Evolutionary conservation across 2,113 vertebrate species (phyloP).

Genomic region (Gallinago paraguaiae): DNA sequence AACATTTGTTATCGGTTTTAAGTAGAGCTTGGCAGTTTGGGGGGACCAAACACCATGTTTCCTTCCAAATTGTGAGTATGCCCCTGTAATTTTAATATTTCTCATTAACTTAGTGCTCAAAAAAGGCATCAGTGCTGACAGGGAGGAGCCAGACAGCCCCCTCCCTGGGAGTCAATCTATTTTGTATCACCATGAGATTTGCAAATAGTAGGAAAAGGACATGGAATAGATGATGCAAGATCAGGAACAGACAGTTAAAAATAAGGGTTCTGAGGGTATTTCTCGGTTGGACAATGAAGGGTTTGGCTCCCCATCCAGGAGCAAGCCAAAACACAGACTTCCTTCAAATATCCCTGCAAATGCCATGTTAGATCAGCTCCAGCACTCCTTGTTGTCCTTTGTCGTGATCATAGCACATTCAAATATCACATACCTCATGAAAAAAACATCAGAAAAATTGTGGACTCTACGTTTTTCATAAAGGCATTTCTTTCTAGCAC

Average conservation of each 20-base stretch:
- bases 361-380: not conserved
- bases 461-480: not conserved
- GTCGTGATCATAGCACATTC: not conserved
- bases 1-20: slow-evolving; percentile 64
- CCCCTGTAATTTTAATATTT: slow-evolving; percentile 52
- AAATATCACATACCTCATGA: not conserved
- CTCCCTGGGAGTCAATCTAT: not conserved
- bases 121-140: not conserved
- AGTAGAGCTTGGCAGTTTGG: slow-evolving; percentile 44
- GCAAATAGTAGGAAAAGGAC: not conserved
- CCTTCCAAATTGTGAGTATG: not conserved
- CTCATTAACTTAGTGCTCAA: not conserved
- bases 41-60: slow-evolving; percentile 26
- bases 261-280: not conserved
- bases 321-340: not conserved
- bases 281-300: not conserved
- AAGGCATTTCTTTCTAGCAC: not conserved
- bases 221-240: not conserved
- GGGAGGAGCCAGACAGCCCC: not conserved
- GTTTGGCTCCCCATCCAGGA: not conserved
- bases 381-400: not conserved
- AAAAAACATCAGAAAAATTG: not conserved
- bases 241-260: not conserved
- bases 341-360: not conserved
- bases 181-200: not conserved